phyloP scores from a whole-genome alignment of 2,113 vertebrate genomes.

The Solea solea region DNA sequence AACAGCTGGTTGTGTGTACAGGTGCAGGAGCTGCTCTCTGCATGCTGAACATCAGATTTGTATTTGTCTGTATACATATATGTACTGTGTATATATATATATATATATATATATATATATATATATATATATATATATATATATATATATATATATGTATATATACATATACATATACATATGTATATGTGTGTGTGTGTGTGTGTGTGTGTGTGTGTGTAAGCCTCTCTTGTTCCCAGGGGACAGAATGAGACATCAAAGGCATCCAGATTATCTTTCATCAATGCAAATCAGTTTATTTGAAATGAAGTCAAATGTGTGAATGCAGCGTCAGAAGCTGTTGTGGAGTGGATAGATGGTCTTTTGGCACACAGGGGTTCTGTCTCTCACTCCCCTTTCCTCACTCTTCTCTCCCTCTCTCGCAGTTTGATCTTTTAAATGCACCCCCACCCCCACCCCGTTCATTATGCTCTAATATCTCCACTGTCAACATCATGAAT shows the following conservation, averaged over 20 bases:
- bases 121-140: too few species aligned
- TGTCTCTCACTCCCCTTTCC: constrained; percentile 10
- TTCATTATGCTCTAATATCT: constrained; percentile 49
- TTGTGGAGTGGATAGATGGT: constrained; percentile 20
- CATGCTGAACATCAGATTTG: constrained; percentile 57
- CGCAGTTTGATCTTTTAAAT: constrained; percentile 27
- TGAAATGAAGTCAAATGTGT: constrained; percentile 62
- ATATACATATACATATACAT: neutral
- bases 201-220: constrained; percentile 20
- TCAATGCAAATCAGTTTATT: constrained; percentile 70
- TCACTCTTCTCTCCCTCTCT: neutral
- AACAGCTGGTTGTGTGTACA: constrained; percentile 12
- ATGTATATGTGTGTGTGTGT: constrained; percentile 20
- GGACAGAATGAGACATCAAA: constrained; percentile 70
- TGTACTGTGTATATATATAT: too few species aligned
- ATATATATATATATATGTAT: too few species aligned
- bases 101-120: too few species aligned
- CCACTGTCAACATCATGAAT: constrained; percentile 56
- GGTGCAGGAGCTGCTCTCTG: constrained; percentile 50
- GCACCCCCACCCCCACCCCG: constrained; percentile 6
- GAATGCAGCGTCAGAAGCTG: constrained; percentile 48
- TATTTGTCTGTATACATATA: neutral
- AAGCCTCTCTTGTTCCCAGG: constrained; percentile 49
- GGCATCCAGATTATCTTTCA: constrained; percentile 67
- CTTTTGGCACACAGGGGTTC: constrained; percentile 34